Evolutionary conservation across 2,113 vertebrate genomes (phyloP), one percentile per base, ranked within the genome.

Genomic region (Epinephelus cyanopodus): DNA sequence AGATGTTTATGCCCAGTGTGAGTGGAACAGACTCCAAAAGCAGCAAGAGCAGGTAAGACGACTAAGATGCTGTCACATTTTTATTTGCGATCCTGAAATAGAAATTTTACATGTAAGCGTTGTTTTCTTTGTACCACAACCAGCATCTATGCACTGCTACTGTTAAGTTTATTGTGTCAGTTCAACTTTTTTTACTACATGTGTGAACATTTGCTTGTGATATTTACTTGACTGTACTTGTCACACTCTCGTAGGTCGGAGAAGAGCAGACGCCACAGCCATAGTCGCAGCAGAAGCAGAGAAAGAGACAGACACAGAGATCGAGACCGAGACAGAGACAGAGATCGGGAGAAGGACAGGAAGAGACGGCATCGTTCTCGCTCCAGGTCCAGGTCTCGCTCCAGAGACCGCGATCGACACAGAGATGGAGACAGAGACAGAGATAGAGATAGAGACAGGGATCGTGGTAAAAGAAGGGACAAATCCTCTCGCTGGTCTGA

Each of bases 1-100:
- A 99, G 92, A 98, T 98, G 90, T 95, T 99, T 57, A 97, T 98
- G 97, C 98, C 98, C 2, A 96, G 95, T 3, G 95, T 95, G 1
- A 96, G 96, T 17, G 82, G 91, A 47, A 25, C 82, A 0, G 92
- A 94, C 17, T 87, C 95, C 0, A 96, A 96, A 86, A 87, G 61
- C 56, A 94, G 91, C 0, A 97, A 96, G 68, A 96, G 95, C 89
- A 94, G 95, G 98, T 99, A 47, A 54, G 74, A 68, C 1, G 1
- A 18, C 62, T 18, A 23, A 8, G n/a, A 47, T 21, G 2, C 11
- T 21, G 57, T 62, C 18, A 33, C 33, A 3, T 56, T 8, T 58
- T 62, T 23, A 23, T 39, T n/a, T 64, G 12, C 4, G 12, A 6
- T 7, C 45, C 25, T 23, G 9, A 58, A 48, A 17, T 19, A 9